Conservation (phyloP, 37 sponge, comb jelly and placozoan genomes). For the Halichondria panicea region DNA sequence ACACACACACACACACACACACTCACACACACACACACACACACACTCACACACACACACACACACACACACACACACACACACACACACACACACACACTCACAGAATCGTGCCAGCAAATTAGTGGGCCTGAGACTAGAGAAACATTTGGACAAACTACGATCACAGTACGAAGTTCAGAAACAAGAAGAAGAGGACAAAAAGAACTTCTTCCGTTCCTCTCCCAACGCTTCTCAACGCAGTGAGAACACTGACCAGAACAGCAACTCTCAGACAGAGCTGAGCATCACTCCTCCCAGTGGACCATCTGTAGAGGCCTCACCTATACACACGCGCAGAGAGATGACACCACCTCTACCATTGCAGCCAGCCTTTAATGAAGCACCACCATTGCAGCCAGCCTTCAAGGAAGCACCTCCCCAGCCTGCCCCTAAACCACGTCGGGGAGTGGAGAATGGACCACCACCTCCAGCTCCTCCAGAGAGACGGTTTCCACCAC, state of each 20-base stretch:
- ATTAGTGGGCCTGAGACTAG: constrained; percentile 49
- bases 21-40: no score
- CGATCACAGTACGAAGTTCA: constrained; percentile 55
- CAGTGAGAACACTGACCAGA: not conserved
- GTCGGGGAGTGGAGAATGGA: not conserved
- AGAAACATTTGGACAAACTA: constrained; percentile 63
- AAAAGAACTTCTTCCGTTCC: constrained; percentile 18
- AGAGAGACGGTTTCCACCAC: not conserved
- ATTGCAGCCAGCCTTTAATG: not conserved
- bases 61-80: no score
- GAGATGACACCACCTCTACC: not conserved
- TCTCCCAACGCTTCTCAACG: not conserved
- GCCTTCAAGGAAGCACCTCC: not conserved
- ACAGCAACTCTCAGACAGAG: not conserved
- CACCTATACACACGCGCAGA: not conserved
- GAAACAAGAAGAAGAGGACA: constrained; percentile 44
- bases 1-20: no score
- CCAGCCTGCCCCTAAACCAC: not conserved
- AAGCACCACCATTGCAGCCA: not conserved
- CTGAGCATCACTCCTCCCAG: not conserved
- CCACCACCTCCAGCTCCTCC: not conserved
- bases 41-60: no score
- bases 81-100: no score
- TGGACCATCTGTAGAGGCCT: not conserved
- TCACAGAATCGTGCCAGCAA: constrained; percentile 34